Evolutionary conservation across 2,797 vertebrate genomes (phyloP), one percentile per base, ranked within the genome.

Genomic region (Acanthopagrus latus): DNA sequence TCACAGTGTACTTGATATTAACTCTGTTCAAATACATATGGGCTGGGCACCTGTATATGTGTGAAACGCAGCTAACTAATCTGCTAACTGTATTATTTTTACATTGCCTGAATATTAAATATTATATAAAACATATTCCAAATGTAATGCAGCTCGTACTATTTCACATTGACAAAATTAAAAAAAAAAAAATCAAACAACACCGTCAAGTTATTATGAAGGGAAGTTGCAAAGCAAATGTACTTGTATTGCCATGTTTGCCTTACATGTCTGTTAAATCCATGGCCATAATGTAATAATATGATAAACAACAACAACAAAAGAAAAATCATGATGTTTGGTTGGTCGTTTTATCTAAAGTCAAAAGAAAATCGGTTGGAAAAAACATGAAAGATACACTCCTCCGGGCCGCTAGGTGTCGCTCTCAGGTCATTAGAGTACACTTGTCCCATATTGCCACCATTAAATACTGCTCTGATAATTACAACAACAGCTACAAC

Each of bases 401-500:
- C 33, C 20, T 59, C 74, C 79, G 1, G 10, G 3, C 18, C 85
- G 21, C 66, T 55, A 68, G 76, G 50, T 18, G 85, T 56, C 72
- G 54, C 68, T 38, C 3, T 33, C 60, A 41, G 1, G 25, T 51
- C 0, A 16, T 29, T 7, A 8, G 5, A 8, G 7, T 14, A 6
- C 2, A 20, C 3, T 12, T 47, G 5, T 56, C 5, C 20, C 0
- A 0, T 12, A 0, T 2, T 65, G 76, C 33, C 66, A 41, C 76
- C 58, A 73, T 85, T 43, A 41, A 0, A 41, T 27, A 8, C 33
- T 1, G 2, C 12, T 14, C 2, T 2, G 11, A 46, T 38, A 2
- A 48, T 48, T 51, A 17, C 1, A 60, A 46, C 0, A 3, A 43
- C 2, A 3, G 2, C 1, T 51, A 7, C 43, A 18, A 47, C 2